Evolutionary conservation across 2,113 vertebrate genomes (phyloP).

Genomic region (Corvus cornix): DNA sequence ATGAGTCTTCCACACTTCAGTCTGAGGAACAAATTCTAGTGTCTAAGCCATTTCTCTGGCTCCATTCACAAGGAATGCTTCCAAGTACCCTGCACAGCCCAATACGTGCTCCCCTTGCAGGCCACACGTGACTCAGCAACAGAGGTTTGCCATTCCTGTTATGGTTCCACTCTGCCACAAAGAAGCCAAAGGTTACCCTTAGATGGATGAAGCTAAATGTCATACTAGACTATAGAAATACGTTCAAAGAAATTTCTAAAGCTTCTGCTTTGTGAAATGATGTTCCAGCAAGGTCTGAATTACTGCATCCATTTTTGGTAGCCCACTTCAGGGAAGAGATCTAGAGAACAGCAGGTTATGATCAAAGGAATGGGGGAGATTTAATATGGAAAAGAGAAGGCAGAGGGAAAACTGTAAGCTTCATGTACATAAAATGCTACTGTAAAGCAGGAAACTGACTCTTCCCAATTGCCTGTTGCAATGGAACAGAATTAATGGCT

Average conservation of each 20-base stretch:
- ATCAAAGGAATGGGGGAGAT: constrained; percentile 13
- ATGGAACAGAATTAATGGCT: background rate
- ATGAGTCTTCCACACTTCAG: background rate
- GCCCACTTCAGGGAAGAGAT: background rate
- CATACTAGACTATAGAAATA: background rate
- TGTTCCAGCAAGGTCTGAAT: background rate
- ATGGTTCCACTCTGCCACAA: background rate
- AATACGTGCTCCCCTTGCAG: background rate
- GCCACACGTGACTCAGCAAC: background rate
- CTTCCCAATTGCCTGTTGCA: background rate
- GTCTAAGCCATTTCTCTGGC: background rate
- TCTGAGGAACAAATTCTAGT: background rate
- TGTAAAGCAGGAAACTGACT: background rate
- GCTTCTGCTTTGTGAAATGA: background rate
- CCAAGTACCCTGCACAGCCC: background rate
- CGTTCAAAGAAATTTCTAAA: background rate
- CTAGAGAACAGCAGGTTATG: background rate
- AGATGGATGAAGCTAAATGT: background rate
- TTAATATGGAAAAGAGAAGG: constrained; percentile 10
- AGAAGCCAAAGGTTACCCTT: background rate
- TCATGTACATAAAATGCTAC: background rate
- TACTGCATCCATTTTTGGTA: background rate
- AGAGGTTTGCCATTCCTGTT: background rate
- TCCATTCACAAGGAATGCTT: background rate
- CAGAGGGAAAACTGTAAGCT: background rate